These are phyloP conservation scores for Notothenia rossii DNA, from an alignment of 2,113 vertebrate genomes.

Conservation along the genomic window DNA sequence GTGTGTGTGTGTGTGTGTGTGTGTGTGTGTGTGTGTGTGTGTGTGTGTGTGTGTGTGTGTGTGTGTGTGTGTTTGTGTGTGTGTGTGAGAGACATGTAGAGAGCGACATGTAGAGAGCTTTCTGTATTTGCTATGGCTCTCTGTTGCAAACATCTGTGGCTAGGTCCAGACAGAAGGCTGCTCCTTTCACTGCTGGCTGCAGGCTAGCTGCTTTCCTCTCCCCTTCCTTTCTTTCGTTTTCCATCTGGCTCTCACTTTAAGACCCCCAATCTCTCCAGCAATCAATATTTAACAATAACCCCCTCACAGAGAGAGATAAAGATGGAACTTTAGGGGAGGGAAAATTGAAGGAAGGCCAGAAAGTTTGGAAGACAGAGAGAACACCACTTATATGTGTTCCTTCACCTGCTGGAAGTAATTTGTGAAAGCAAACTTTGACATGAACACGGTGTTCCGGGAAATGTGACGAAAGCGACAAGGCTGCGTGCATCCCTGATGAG, in stretches of 20 bases:
- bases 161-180: constrained; percentile 73
- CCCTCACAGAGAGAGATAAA: constrained; percentile 56
- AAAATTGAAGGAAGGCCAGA: constrained; percentile 6
- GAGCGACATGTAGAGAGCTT: constrained; percentile 49
- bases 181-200: constrained; percentile 61
- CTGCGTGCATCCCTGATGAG: constrained; percentile 33
- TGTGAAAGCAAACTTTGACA: constrained; percentile 42
- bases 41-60: constrained; percentile 25
- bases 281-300: constrained; percentile 79
- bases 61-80: constrained; percentile 30
- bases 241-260: constrained; percentile 12
- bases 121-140: constrained; percentile 64
- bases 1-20: constrained; percentile 23
- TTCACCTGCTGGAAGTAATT: constrained; percentile 25
- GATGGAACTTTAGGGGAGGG: constrained; percentile 10
- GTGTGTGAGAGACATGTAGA: constrained; percentile 3
- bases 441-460: neutral
- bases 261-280: constrained; percentile 29
- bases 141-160: constrained; percentile 78
- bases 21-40: constrained; percentile 13
- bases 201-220: constrained; percentile 34
- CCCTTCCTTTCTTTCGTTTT: constrained; percentile 7
- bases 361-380: constrained; percentile 34
- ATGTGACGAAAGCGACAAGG: constrained; percentile 5
- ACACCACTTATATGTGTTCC: constrained; percentile 34